Percentiles rank a stretch among this genome's conserved stretches.
Conservation (phyloP, 2,113 vertebrate species). For the Myrmophylax atrothorax region DNA sequence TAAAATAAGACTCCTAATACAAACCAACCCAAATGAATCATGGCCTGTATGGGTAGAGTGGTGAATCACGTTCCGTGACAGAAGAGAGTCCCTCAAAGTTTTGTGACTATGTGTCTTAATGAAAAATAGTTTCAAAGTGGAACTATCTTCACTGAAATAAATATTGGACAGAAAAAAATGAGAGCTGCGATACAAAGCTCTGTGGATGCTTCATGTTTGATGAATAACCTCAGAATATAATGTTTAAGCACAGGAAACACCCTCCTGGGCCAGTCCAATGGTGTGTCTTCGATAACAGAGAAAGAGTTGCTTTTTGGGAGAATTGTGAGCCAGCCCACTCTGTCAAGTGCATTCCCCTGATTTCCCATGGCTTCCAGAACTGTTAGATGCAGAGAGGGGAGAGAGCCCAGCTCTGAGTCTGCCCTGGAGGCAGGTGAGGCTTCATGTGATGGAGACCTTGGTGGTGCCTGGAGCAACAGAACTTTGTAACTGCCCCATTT, state of each 20-base stretch:
- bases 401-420: background rate
- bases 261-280: background rate
- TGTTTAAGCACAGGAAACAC: background rate
- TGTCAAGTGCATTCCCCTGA: background rate
- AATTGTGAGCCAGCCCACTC: background rate
- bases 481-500: background rate
- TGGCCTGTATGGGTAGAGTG: background rate
- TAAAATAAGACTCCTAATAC: conserved; percentile 19
- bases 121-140: background rate
- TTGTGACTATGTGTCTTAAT: background rate
- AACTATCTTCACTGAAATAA: background rate
- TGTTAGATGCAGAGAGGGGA: accelerated
- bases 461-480: background rate
- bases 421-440: background rate
- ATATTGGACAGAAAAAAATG: background rate
- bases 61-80: background rate
- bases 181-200: background rate
- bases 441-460: background rate
- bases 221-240: background rate
- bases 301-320: background rate
- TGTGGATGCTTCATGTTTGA: background rate
- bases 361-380: background rate
- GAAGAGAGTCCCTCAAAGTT: background rate
- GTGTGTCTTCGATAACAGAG: background rate
- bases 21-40: conserved; percentile 27